These are phyloP conservation scores for Rotaria macrura DNA, from an alignment of 2,888 invertebrate species.

Conservation along the genomic window DNA sequence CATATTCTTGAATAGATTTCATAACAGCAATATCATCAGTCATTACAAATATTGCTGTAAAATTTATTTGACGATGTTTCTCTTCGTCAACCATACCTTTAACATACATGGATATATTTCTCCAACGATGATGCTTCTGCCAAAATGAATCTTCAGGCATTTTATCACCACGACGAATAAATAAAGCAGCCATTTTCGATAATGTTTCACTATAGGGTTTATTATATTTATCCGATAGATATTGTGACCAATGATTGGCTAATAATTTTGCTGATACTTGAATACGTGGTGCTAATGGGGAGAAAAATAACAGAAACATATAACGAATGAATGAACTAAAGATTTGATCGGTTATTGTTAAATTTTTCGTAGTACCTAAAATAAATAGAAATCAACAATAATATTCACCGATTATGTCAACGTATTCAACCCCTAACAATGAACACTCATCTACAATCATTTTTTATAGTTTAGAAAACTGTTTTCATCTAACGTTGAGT, in stretches of 20 bases:
- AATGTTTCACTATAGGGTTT: background rate
- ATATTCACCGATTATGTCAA: no score
- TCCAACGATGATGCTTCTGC: background rate
- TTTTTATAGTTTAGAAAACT: no score
- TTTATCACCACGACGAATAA: conserved; percentile 10
- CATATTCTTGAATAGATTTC: background rate
- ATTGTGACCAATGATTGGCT: background rate
- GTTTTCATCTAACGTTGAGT: no score
- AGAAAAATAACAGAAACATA: background rate
- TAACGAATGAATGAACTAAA: conserved; percentile 12
- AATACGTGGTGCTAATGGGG: background rate
- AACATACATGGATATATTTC: background rate
- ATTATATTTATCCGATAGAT: background rate
- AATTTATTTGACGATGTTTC: background rate
- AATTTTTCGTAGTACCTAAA: background rate
- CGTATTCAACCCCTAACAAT: no score
- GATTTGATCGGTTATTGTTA: background rate
- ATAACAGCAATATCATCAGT: background rate
- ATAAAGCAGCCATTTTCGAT: background rate
- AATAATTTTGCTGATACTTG: background rate
- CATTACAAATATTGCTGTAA: background rate
- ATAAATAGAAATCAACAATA: background rate
- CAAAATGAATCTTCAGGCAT: conserved; percentile 17
- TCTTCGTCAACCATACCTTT: background rate
- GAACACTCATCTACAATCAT: no score